Evolutionary conservation across 2,113 vertebrate species (phyloP).

Genomic region (Pithys albifrons): DNA sequence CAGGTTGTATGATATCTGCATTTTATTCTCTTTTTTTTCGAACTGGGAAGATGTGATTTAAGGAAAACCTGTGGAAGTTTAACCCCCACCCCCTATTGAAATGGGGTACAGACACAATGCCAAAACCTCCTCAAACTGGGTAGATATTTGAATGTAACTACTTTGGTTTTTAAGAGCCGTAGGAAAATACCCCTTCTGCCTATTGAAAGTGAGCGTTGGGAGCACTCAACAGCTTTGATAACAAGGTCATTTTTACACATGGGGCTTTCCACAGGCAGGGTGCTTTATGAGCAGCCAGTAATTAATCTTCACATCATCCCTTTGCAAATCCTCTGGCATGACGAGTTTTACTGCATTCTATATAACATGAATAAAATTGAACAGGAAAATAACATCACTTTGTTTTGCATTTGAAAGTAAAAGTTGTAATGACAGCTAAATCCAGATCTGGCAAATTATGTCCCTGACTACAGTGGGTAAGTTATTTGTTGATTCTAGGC

Average conservation of each 20-base stretch:
- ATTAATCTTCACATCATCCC: conserved; percentile 63
- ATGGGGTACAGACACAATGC: neutral
- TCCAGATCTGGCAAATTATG: neutral
- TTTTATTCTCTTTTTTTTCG: neutral
- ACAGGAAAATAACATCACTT: conserved; percentile 40
- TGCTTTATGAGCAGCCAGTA: conserved; percentile 45
- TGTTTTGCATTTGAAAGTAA: conserved; percentile 57
- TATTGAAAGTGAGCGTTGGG: neutral
- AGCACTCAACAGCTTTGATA: conserved; percentile 47
- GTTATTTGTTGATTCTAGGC: conserved; percentile 9
- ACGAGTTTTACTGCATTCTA: conserved; percentile 61
- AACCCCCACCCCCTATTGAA: neutral
- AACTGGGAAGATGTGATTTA: neutral
- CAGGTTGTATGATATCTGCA: neutral
- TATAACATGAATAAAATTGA: conserved; percentile 37
- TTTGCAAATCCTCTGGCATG: conserved; percentile 50
- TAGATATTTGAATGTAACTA: neutral
- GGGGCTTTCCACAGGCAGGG: conserved; percentile 22
- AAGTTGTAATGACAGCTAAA: conserved; percentile 43
- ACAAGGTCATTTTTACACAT: conserved; percentile 52
- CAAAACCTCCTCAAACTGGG: neutral
- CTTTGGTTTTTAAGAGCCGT: neutral
- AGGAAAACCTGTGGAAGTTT: neutral
- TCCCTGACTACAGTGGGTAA: neutral
- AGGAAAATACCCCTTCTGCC: neutral